Evolutionary conservation across 2,888 invertebrate species (phyloP).

Genomic region (Corythucha ciliata): DNA sequence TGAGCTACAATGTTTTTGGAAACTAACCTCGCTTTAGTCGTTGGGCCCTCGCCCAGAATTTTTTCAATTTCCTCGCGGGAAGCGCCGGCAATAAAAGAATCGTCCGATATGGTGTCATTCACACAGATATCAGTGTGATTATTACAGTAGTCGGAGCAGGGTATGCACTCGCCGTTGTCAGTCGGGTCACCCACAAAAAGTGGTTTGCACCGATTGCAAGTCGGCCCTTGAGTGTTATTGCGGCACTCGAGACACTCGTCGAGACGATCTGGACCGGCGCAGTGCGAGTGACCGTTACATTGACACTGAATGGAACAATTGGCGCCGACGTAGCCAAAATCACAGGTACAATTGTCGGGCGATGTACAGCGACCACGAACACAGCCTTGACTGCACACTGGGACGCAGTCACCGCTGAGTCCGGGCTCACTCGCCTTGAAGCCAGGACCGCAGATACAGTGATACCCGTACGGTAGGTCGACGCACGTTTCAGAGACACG

Average conservation of each 20-base stretch:
- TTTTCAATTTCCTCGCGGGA: conserved; percentile 51
- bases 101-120: conserved; percentile 42
- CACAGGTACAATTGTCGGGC: conserved; percentile 76
- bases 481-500: conserved; percentile 77
- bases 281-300: conserved; percentile 90
- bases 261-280: conserved; percentile 74
- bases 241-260: conserved; percentile 74
- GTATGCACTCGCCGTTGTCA: conserved; percentile 71
- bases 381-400: conserved; percentile 54
- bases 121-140: conserved; percentile 67
- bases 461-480: conserved; percentile 69
- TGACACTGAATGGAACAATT: conserved; percentile 90
- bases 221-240: conserved; percentile 84
- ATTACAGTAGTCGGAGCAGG: conserved; percentile 81
- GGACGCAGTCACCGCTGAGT: conserved; percentile 32
- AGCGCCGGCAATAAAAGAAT: conserved; percentile 42
- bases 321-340: conserved; percentile 89
- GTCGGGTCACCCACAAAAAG: conserved; percentile 84
- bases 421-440: conserved; percentile 18
- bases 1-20: not conserved
- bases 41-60: conserved; percentile 57
- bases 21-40: conserved; percentile 54
- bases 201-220: conserved; percentile 63
- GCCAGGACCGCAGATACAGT: conserved; percentile 66
- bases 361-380: conserved; percentile 74